Evolutionary conservation across 2,797 vertebrate species (phyloP).

Genomic region (Gymnocypris eckloni): DNA sequence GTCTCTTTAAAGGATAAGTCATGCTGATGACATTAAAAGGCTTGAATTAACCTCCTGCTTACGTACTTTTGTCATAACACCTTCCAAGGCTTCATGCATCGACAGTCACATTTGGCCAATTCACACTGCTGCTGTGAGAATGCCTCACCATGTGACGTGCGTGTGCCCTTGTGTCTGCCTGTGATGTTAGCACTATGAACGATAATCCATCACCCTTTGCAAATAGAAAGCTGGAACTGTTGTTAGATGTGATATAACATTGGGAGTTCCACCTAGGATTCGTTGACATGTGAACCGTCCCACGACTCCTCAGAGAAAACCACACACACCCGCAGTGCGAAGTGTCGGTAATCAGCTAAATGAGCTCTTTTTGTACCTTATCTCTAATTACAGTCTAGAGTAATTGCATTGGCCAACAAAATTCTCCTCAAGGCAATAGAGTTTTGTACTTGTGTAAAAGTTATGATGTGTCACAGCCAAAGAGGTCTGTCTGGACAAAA

Average conservation of each 20-base stretch:
- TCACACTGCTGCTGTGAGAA: conserved; percentile 26
- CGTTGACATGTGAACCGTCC: conserved; percentile 38
- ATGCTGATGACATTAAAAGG: conserved; percentile 9
- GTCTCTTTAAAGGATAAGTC: conserved; percentile 11
- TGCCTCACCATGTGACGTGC: conserved; percentile 5
- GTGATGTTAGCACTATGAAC: conserved; percentile 19
- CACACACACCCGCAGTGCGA: not conserved
- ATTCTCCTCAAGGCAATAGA: not conserved
- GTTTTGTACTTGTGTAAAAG: not conserved
- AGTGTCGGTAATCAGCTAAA: conserved; percentile 14
- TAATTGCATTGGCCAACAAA: conserved; percentile 17
- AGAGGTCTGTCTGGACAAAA: too few species aligned
- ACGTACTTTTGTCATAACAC: not conserved
- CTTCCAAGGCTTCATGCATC: not conserved
- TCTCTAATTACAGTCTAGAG: conserved; percentile 15
- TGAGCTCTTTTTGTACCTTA: conserved; percentile 7
- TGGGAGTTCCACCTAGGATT: conserved; percentile 10
- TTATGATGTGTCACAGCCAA: not conserved
- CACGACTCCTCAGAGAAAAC: conserved; percentile 45
- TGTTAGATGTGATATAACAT: conserved; percentile 13
- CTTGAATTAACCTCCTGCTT: conserved; percentile 4
- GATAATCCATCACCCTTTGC: conserved; percentile 24
- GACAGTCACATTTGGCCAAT: conserved; percentile 15
- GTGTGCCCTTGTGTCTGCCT: conserved; percentile 15
- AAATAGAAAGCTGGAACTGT: conserved; percentile 23